A percentile compares a stretch with the other conserved stretches of the same genome.
phyloP scores from a whole-genome alignment of 1,140 invertebrate species.

The Lerema accius region DNA sequence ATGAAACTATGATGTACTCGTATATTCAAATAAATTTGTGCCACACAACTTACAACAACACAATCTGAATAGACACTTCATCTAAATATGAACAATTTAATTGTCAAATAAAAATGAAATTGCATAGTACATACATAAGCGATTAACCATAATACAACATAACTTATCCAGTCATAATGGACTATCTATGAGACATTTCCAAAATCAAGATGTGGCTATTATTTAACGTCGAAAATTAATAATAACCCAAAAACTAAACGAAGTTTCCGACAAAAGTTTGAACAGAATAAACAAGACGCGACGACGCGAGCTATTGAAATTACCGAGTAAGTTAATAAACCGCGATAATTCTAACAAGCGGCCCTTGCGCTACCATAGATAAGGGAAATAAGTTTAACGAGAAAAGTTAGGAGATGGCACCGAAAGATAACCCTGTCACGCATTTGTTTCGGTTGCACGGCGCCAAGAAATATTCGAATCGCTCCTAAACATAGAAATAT shows the following conservation, averaged over 20 bases:
- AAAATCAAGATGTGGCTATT: no score
- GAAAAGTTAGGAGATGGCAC: slow-evolving; percentile 63
- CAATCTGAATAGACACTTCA: no score
- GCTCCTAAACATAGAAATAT: background rate
- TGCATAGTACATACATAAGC: no score
- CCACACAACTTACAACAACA: no score
- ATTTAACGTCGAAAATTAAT: background rate
- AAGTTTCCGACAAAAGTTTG: slow-evolving; percentile 5
- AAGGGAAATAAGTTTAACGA: slow-evolving; percentile 74
- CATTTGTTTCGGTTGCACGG: slow-evolving; percentile 29
- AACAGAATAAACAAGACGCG: slow-evolving; percentile 57
- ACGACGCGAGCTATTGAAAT: slow-evolving; percentile 58
- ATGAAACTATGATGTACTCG: no score
- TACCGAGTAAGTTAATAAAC: slow-evolving; percentile 73
- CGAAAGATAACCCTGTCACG: slow-evolving; percentile 37
- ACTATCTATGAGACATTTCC: no score
- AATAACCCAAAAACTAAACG: background rate
- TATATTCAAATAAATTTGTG: no score
- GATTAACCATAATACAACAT: no score
- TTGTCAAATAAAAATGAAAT: no score
- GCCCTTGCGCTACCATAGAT: slow-evolving; percentile 55
- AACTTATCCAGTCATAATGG: no score
- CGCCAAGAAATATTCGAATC: background rate
- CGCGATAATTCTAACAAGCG: slow-evolving; percentile 58
- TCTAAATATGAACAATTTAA: no score